A percentile compares a stretch with the other conserved stretches of the same genome.
Conservation (phyloP, 2,888 invertebrate species). For the Epinotia demarniana region DNA sequence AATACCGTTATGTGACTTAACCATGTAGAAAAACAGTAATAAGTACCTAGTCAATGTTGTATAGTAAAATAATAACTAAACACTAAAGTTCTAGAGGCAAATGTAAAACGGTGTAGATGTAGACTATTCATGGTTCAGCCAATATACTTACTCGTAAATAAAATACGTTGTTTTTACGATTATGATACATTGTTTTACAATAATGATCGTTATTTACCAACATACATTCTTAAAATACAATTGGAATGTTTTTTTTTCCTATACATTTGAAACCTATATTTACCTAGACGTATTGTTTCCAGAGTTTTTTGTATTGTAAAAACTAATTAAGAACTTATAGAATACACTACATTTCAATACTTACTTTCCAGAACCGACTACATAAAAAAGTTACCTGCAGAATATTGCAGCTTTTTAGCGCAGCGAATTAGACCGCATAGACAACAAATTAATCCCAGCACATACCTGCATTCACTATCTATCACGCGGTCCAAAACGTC, state of each 20-base stretch:
- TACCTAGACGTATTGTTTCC: neutral
- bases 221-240: neutral
- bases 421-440: conserved; percentile 13
- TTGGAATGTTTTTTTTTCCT: neutral
- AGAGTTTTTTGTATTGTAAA: neutral
- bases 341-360: neutral
- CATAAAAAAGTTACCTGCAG: neutral
- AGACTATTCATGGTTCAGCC: neutral
- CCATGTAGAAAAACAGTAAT: no score
- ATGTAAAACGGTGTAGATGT: neutral
- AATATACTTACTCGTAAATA: neutral
- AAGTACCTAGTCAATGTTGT: no score
- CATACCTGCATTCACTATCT: conserved; percentile 33
- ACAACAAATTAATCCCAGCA: neutral
- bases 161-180: neutral
- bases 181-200: neutral
- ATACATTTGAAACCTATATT: neutral
- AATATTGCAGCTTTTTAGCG: conserved; percentile 23
- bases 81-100: neutral
- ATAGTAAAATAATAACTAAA: neutral
- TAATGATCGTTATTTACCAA: neutral
- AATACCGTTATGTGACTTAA: no score
- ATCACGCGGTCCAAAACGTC: conserved; percentile 52
- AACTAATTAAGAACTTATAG: neutral
- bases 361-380: neutral